These are phyloP conservation scores for Prionailurus viverrinus DNA, from an alignment of 2,113 vertebrate species.

Conservation along the genomic window DNA sequence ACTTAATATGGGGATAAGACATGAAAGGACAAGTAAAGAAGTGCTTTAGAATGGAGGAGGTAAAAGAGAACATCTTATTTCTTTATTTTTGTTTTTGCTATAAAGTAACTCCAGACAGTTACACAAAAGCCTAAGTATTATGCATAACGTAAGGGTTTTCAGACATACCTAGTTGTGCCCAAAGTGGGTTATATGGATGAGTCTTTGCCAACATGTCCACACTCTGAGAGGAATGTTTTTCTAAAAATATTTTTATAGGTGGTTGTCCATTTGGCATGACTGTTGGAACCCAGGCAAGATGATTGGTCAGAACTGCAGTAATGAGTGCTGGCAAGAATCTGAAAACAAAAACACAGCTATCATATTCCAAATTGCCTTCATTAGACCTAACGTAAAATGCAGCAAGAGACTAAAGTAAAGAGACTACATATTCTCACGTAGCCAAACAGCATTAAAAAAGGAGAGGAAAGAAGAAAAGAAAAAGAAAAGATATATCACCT, in stretches of 20 bases:
- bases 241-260: slow-evolving; percentile 97
- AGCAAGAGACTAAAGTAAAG: slow-evolving; percentile 18
- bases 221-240: slow-evolving; percentile 98
- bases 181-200: slow-evolving; percentile 98
- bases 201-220: slow-evolving; percentile 99
- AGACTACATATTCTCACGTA: background rate
- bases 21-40: background rate
- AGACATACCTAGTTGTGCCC: slow-evolving; percentile 96
- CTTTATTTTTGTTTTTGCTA: slow-evolving; percentile 26
- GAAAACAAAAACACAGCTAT: slow-evolving; percentile 76
- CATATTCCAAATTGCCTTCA: background rate
- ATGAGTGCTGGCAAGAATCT: slow-evolving; percentile 98
- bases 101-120: slow-evolving; percentile 19
- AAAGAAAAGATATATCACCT: background rate
- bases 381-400: slow-evolving; percentile 31
- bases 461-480: background rate
- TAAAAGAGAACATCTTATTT: background rate
- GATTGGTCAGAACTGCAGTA: slow-evolving; percentile 98
- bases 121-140: slow-evolving; percentile 6
- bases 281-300: slow-evolving; percentile 98
- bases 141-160: background rate
- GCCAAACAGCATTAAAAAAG: background rate
- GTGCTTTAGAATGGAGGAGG: background rate
- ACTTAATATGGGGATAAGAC: background rate
- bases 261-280: slow-evolving; percentile 99